These are phyloP conservation scores for Mimas tiliae DNA, from an alignment of 2,888 invertebrate genomes.

Conservation along the genomic window DNA sequence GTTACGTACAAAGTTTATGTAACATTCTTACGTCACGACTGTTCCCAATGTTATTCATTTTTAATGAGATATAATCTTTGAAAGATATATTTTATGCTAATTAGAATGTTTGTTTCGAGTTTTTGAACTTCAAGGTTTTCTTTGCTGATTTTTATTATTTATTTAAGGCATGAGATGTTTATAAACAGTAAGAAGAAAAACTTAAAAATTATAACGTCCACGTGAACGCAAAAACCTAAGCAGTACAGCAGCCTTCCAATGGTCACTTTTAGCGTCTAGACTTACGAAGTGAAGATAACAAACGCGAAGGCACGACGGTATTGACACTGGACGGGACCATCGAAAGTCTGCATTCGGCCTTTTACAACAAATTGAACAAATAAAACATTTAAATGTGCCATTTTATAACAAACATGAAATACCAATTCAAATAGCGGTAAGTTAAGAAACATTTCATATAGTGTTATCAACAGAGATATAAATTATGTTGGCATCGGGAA, in stretches of 20 bases:
- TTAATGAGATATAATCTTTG: conserved; percentile 9
- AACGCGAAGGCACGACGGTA: no score
- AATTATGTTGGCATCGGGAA: conserved; percentile 34
- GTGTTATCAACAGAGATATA: conserved; percentile 33
- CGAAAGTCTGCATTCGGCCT: not conserved
- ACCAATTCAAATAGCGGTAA: not conserved
- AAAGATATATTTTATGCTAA: not conserved
- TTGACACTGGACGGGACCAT: no score
- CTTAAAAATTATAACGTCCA: not conserved
- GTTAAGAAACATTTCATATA: conserved; percentile 25
- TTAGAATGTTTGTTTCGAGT: not conserved
- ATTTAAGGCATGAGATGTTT: not conserved
- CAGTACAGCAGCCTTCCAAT: no score
- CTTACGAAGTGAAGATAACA: no score
- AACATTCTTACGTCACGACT: conserved; percentile 15
- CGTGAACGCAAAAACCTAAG: no score
- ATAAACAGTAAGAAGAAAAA: not conserved
- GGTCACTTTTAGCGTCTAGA: no score
- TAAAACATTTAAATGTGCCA: not conserved
- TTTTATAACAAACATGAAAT: not conserved
- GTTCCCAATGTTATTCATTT: conserved; percentile 6
- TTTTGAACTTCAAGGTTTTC: not conserved
- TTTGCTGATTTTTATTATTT: not conserved
- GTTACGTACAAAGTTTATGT: conserved; percentile 27
- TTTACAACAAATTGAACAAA: not conserved